Conservation (phyloP, 2,888 invertebrate species). For the Polia nebulosa region DNA sequence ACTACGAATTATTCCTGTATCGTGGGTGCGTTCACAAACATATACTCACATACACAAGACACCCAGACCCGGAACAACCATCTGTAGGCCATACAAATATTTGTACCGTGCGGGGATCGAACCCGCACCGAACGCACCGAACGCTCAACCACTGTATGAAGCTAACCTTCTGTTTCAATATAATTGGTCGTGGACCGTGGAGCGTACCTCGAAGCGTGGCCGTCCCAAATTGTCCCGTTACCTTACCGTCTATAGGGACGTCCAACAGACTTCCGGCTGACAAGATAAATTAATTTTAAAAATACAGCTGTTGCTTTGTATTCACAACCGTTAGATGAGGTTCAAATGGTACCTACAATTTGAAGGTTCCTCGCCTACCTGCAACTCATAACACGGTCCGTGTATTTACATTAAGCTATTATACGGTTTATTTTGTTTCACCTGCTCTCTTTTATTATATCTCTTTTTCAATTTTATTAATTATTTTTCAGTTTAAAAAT, state of each 20-base stretch:
- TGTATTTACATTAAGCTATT: constrained; percentile 12
- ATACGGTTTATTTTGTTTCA: constrained; percentile 18
- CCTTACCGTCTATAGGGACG: constrained; percentile 50
- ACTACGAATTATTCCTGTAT: no score
- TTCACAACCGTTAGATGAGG: constrained; percentile 43
- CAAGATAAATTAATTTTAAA: constrained; percentile 61
- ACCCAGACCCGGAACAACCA: no score
- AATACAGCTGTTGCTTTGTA: constrained; percentile 55
- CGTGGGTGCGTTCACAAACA: no score
- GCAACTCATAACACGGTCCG: constrained; percentile 34
- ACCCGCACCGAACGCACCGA: no score
- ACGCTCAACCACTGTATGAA: not conserved
- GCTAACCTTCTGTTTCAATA: not conserved
- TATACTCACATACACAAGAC: no score
- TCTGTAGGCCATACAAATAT: no score
- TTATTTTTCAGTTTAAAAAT: no score
- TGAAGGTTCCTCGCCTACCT: constrained; percentile 7
- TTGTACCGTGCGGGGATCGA: no score
- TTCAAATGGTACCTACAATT: constrained; percentile 31
- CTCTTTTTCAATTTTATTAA: not conserved
- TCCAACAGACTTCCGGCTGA: constrained; percentile 52
- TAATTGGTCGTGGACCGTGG: constrained; percentile 1
- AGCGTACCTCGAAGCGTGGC: constrained; percentile 28
- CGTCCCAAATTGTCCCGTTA: constrained; percentile 57
- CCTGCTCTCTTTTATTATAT: constrained; percentile 12